Base-by-base conservation (phyloP, 2,113 vertebrate genomes). In the Archocentrus centrarchus region DNA sequence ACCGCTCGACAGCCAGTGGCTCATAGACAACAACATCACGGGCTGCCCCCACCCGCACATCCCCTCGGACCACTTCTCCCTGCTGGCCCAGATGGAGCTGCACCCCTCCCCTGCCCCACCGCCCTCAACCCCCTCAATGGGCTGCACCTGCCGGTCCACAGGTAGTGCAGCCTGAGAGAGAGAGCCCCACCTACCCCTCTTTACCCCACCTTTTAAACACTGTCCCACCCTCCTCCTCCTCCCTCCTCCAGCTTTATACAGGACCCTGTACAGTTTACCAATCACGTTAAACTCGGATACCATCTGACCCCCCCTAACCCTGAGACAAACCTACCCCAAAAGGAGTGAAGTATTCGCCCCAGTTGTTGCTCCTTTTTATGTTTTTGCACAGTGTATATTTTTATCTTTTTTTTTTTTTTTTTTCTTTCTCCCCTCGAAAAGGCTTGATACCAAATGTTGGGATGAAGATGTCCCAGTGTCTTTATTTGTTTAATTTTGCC, bases 21-120 rank as follows among this genome's bases (percentile, higher is more conserved):
- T 99, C 91, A 89, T 94, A 81, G 97, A 99, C 90, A 99, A 99
- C 97, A 98, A 95, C 97, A 98, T 99, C 96, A 98, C 97, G n/a
- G 98, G 98, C 90, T 99, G 98, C 94, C 98, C 98, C 11, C 98
- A 99, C 94, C 98, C 98, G 78, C 98, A 99, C 96, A 97, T 99
- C 97, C 98, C 98, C 95, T 99, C 98, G 61, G 98, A 99, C 97
- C 98, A 99, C 97, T 99, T 99, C 96, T 99, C 98, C 91, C 97
- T 99, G 95, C 96, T 99, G 96, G 97, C 98, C 90, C 98, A 99
- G 96, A 97, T 99, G 95, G 98, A 99, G 96, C 97, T 99, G 82
- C 98, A 96, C 79, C 96, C 96, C 96, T 59, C 95, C 96, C 92
- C 95, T 95, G 89, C 94, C 97, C 84, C 95, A 96, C 41, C 94